These are phyloP conservation scores for Siniperca scherzeri DNA, from an alignment of 2,797 vertebrate genomes.

Conservation along the genomic window DNA sequence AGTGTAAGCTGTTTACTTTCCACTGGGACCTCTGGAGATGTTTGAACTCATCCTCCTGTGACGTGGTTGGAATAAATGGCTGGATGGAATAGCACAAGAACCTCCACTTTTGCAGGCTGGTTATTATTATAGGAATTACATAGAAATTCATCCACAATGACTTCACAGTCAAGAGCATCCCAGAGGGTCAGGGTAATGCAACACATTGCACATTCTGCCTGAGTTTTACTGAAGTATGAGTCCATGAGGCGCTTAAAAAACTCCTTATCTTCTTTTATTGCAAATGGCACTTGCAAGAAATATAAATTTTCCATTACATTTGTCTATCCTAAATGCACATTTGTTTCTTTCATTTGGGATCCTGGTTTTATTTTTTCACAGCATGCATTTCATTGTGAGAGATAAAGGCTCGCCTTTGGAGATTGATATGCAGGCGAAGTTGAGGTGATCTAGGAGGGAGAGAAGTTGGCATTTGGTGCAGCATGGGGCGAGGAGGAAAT, in stretches of 20 bases:
- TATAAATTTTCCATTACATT: background rate
- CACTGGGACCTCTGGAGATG: conserved; percentile 28
- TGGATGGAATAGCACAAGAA: conserved; percentile 25
- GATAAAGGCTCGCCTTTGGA: too few relatives aligned
- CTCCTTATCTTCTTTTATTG: background rate
- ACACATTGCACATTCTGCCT: background rate
- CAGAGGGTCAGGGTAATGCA: conserved; percentile 34
- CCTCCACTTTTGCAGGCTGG: conserved; percentile 20
- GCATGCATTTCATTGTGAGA: background rate
- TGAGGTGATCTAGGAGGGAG: too few relatives aligned
- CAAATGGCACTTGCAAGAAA: background rate
- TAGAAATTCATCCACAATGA: conserved; percentile 36
- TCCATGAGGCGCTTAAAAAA: background rate
- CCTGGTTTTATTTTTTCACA: background rate
- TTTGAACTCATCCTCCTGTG: conserved; percentile 47
- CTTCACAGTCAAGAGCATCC: conserved; percentile 16
- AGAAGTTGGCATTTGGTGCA: too few relatives aligned
- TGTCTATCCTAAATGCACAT: conserved; percentile 11
- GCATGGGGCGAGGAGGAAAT: too few relatives aligned
- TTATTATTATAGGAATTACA: conserved; percentile 16
- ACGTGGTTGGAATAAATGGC: conserved; percentile 45
- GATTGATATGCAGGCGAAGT: too few relatives aligned
- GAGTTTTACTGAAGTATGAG: conserved; percentile 24
- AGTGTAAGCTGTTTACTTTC: conserved; percentile 37
- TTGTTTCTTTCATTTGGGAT: background rate